A percentile compares a stretch with the other conserved stretches of the same genome.
Evolutionary conservation across 1,140 invertebrate genomes (phyloP).

Genomic region (Melitaea cinxia): DNA sequence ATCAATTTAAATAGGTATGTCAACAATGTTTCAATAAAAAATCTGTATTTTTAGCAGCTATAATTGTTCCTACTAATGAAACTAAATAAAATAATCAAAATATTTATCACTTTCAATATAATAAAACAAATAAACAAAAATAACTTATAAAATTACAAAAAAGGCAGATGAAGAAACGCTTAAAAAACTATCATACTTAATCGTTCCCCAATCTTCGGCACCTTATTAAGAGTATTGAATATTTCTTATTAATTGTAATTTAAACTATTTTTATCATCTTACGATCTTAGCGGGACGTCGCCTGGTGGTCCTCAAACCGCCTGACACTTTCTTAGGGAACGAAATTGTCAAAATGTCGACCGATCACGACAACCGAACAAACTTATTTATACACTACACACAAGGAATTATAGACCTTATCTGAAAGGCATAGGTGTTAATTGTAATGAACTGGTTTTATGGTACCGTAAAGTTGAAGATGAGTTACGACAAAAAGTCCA

Average conservation of each 20-base stretch:
- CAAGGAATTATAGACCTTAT: conserved; percentile 24
- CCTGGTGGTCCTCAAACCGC: conserved; percentile 65
- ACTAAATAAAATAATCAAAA: no score
- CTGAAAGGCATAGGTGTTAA: not conserved
- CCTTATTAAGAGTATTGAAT: conserved; percentile 4
- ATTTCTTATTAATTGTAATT: conserved; percentile 72
- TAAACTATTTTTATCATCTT: conserved; percentile 70
- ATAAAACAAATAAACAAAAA: no score
- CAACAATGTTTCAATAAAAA: no score
- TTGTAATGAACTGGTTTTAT: not conserved
- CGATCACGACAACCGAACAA: conserved; percentile 59
- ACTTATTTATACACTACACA: conserved; percentile 23
- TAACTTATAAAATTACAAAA: no score
- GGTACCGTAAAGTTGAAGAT: conserved; percentile 23
- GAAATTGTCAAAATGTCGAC: conserved; percentile 75
- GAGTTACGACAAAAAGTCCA: conserved; percentile 55
- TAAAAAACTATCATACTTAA: not conserved
- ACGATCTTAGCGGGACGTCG: conserved; percentile 52
- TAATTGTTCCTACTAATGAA: no score
- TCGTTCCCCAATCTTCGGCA: not conserved
- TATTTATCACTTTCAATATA: no score
- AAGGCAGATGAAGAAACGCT: no score
- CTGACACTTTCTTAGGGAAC: conserved; percentile 72
- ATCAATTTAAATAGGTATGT: no score
- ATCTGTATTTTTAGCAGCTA: no score